These are phyloP conservation scores for Struthio camelus DNA, from an alignment of 2,113 vertebrate species.

Conservation along the genomic window DNA sequence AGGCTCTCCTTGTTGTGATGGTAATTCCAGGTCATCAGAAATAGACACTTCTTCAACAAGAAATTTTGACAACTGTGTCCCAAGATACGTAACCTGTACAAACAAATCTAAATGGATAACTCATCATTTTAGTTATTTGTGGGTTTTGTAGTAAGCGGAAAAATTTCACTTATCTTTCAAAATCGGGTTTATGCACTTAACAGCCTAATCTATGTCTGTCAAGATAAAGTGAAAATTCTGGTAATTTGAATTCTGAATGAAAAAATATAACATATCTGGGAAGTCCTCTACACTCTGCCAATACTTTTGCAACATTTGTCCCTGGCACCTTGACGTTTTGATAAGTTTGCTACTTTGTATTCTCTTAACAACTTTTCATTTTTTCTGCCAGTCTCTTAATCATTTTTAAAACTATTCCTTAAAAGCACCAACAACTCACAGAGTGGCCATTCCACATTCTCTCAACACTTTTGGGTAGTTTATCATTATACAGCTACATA, in stretches of 20 bases:
- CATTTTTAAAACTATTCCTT: background rate
- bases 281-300: background rate
- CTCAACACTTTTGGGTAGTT: background rate
- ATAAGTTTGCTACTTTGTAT: background rate
- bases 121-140: background rate
- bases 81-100: slow-evolving; percentile 79
- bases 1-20: background rate
- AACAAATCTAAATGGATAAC: background rate
- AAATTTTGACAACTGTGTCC: slow-evolving; percentile 76
- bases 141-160: background rate
- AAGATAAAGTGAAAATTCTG: background rate
- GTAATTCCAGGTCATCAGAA: slow-evolving; percentile 2
- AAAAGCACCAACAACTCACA: background rate
- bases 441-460: background rate
- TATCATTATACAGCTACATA: background rate
- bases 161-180: background rate
- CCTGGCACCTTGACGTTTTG: background rate
- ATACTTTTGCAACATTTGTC: background rate
- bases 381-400: background rate
- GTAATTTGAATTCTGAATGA: background rate
- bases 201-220: background rate
- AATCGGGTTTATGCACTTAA: background rate
- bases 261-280: background rate
- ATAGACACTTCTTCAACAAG: background rate
- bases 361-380: background rate